phyloP scores from a whole-genome alignment of 2,797 vertebrate genomes.

The Mallotus villosus region DNA sequence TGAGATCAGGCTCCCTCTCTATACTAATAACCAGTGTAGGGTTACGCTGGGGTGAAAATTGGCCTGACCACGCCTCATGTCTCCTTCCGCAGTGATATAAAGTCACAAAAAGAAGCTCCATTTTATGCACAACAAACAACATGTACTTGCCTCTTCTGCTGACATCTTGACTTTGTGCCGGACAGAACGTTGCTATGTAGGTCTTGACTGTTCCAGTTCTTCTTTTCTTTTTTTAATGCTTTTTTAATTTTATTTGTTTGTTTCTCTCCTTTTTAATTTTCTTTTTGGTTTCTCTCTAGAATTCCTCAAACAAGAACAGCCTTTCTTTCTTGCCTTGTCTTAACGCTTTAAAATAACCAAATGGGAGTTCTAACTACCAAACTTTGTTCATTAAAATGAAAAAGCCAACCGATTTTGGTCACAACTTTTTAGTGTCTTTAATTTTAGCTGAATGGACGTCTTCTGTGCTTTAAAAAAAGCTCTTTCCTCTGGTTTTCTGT shows the following conservation, averaged over 20 bases:
- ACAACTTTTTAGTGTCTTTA: constrained; percentile 84
- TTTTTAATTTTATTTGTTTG: constrained; percentile 23
- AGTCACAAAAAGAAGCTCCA: constrained; percentile 73
- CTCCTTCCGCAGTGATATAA: constrained; percentile 80
- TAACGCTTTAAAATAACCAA: constrained; percentile 99
- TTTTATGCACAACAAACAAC: constrained; percentile 81
- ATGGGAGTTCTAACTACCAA: constrained; percentile 95
- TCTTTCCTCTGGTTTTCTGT: constrained; percentile 76
- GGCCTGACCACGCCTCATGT: constrained; percentile 37
- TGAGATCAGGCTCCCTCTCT: constrained; percentile 27
- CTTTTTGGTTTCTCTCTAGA: constrained; percentile 77
- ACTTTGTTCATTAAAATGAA: constrained; percentile 84
- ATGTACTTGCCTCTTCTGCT: constrained; percentile 75
- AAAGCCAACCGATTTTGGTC: constrained; percentile 83
- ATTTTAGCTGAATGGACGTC: constrained; percentile 86
- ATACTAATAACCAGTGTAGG: constrained; percentile 21
- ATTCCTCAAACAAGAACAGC: constrained; percentile 89
- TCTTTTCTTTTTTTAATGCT: constrained; percentile 49
- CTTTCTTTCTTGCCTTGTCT: constrained; percentile 98
- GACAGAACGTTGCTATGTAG: constrained; percentile 87
- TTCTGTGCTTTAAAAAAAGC: constrained; percentile 93
- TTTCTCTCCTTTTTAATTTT: constrained; percentile 51
- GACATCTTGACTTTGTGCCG: constrained; percentile 87
- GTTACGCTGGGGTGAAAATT: constrained; percentile 35
- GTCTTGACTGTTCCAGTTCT: constrained; percentile 85